phyloP scores from a whole-genome alignment of 2,888 invertebrate genomes.

The Spodoptera picta region DNA sequence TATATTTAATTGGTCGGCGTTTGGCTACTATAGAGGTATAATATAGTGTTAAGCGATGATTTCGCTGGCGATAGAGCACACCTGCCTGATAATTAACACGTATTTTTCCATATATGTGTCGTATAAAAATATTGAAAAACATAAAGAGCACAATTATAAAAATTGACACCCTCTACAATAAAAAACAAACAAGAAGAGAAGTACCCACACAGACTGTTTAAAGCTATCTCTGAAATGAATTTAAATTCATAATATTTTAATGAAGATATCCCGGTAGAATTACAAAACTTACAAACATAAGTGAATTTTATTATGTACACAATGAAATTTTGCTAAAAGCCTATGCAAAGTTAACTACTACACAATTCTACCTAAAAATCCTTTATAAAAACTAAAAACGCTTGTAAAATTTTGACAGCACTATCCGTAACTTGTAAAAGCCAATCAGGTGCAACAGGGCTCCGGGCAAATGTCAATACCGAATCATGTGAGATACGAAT shows the following conservation, averaged over 20 bases:
- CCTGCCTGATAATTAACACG: too few relatives aligned
- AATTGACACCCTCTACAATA: too few relatives aligned
- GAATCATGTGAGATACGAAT: slow-evolving; percentile 70
- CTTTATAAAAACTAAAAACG: slow-evolving; percentile 15
- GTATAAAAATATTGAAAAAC: too few relatives aligned
- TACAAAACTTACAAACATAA: neutral
- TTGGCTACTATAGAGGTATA: too few relatives aligned
- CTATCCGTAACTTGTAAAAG: slow-evolving; percentile 79
- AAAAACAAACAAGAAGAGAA: too few relatives aligned
- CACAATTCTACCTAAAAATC: slow-evolving; percentile 18
- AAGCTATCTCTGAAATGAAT: too few relatives aligned
- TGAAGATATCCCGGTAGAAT: neutral
- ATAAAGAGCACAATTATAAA: too few relatives aligned
- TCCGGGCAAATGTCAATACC: slow-evolving; percentile 74
- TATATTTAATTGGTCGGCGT: too few relatives aligned
- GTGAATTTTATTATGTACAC: neutral
- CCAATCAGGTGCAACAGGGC: slow-evolving; percentile 74
- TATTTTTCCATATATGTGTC: too few relatives aligned
- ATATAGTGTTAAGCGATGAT: too few relatives aligned
- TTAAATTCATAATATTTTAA: neutral
- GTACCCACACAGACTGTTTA: too few relatives aligned
- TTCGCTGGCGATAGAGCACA: too few relatives aligned
- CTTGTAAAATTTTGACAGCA: slow-evolving; percentile 49
- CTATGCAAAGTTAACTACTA: slow-evolving; percentile 16
- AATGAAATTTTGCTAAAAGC: slow-evolving; percentile 6